Conservation (phyloP, 2,888 invertebrate genomes). For the Calameuta filiformis region DNA sequence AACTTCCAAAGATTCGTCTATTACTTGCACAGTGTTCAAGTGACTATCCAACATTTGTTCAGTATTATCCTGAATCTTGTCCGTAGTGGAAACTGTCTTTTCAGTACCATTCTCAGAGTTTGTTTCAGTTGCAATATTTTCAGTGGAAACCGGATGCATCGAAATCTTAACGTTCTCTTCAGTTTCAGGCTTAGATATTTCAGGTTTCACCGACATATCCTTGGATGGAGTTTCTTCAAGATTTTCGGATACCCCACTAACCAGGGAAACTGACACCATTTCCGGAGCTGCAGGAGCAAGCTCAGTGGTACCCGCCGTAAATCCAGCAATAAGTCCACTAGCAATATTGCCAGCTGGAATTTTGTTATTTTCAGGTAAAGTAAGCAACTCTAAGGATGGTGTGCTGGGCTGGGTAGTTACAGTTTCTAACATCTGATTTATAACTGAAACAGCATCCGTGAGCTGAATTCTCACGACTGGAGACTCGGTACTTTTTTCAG, state of each 20-base stretch:
- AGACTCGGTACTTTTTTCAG: slow-evolving; percentile 32
- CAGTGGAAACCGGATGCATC: background rate
- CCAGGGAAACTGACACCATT: background rate
- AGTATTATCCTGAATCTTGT: background rate
- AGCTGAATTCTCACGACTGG: slow-evolving; percentile 47
- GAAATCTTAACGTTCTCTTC: background rate
- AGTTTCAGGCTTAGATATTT: background rate
- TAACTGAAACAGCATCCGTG: slow-evolving; percentile 40
- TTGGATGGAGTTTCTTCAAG: background rate
- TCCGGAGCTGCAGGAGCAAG: background rate
- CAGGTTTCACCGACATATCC: background rate
- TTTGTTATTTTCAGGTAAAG: slow-evolving; percentile 30
- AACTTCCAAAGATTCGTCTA: background rate
- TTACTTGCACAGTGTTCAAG: background rate
- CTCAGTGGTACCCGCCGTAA: slow-evolving; percentile 27
- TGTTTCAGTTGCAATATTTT: background rate
- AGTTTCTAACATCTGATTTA: slow-evolving; percentile 47
- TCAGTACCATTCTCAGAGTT: background rate
- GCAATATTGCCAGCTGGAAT: slow-evolving; percentile 35
- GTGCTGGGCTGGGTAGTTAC: slow-evolving; percentile 27
- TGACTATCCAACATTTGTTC: background rate
- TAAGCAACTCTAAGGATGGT: slow-evolving; percentile 27
- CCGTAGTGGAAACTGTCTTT: background rate
- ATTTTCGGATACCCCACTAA: background rate
- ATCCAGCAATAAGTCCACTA: slow-evolving; percentile 55